Evolutionary conservation across 2,888 invertebrate genomes (phyloP), one percentile per base, ranked within the genome.

Genomic region (Papilio protenor): DNA sequence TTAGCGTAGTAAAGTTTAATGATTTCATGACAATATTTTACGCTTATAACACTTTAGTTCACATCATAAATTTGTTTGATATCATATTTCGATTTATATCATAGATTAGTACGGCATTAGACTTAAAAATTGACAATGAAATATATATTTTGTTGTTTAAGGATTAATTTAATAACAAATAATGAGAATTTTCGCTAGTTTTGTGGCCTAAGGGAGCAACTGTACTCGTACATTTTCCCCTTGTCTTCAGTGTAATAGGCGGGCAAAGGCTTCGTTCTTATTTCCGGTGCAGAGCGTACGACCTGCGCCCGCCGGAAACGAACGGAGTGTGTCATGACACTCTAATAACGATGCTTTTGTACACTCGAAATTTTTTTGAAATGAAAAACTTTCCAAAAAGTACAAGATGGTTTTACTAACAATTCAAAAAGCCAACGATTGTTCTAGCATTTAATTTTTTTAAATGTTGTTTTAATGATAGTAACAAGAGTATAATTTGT

Each of bases 271-370:
- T 87, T 81, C 85, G 89, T 89, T 87, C 89, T 88, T 91, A 92
- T 91, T 91, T 91, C 91, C 92, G 91, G 88, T 88, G 88, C 90
- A 89, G 87, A 85, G 90, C 85, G 84, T 85, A 87, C 89, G 89
- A 88, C 89, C 89, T 88, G 88, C 89, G 88, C 80, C 79, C 81
- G 85, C 87, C 88, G 87, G 87, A 87, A 85, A 85, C 81, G 80
- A 78, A 79, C 73, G 75, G 64, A 78, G 77, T 77, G 80, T 80
- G 82, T 84, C 83, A 57, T 55, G 69, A 85, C 84, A 85, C 85
- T 86, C 83, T 84, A 81, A 86, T 86, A 86, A 86, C 87, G 85
- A 84, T 84, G 85, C 83, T 82, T 77, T 79, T 79, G 79, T 70
- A 49, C n/a, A 73, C 70, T 52, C 57, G 52, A 75, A 66, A 23